Evolutionary conservation across 2,888 invertebrate species (phyloP), one percentile per base, ranked within the genome.

Genomic region (Melipona beecheii): DNA sequence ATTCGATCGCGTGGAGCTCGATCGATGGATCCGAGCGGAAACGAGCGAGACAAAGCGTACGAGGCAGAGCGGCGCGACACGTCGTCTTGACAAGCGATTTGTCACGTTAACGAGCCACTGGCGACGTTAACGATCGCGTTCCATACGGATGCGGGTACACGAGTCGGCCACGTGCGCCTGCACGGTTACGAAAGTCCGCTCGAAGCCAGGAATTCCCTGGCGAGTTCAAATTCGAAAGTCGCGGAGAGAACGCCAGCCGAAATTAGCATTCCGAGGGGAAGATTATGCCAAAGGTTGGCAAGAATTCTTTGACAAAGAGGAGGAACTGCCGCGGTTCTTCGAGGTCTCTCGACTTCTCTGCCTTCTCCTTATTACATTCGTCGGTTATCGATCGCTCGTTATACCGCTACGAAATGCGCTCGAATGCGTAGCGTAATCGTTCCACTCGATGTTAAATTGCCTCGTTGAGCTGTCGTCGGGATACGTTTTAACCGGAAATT

Each of bases 21-120:
- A 84, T 84, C 72, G 69, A 78, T 52, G 50, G 52, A 13, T 6
- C 43, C 56, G 36, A 50, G 36, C 31, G 27, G 73, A 73, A 54
- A 69, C 62, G 50, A 54, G 56, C 36, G 36, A 56, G n/a, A 31
- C 58, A 36, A 71, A 58, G 58, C 9, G 24, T 72, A 27, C 52
- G 56, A n/a, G 56, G 56, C 19, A 64, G 71, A 52, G 71, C 13
- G 56, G n/a, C 83, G 88, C 72, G 89, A 90, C 90, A 89, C 76
- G 87, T 89, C 87, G 87, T 76, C 77, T 81, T 91, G 90, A 91
- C 90, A 91, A 88, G 81, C 86, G 87, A 92, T 91, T 92, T 90
- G 88, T 91, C 90, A 91, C 76, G 85, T 81, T 91, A 89, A 90
- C 87, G 88, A 92, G 83, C 80, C 69, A 74, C 60, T 9, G 36